phyloP scores from a whole-genome alignment of 2,888 invertebrate species.

The Patella caerulea region DNA sequence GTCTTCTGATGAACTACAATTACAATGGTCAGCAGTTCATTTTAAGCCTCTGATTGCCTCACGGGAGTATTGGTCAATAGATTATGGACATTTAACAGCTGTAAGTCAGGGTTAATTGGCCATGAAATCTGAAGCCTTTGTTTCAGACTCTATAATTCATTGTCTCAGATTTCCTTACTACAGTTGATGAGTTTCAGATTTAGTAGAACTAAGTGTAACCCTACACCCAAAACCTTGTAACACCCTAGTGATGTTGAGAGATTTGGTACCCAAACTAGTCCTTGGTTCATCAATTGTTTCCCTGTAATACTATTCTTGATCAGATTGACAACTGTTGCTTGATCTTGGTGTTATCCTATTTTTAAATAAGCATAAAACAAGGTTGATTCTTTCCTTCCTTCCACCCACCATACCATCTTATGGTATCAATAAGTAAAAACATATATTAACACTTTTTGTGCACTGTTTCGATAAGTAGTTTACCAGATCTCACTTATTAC shows the following conservation, averaged over 20 bases:
- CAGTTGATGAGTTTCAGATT: background rate
- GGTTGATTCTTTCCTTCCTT: too few species aligned
- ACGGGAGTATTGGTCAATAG: background rate
- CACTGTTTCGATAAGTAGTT: too few species aligned
- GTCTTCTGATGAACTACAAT: background rate
- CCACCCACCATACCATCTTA: too few species aligned
- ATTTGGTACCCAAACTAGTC: too few species aligned
- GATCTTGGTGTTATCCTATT: too few species aligned
- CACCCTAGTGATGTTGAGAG: background rate
- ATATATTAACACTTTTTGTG: too few species aligned
- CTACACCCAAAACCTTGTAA: background rate
- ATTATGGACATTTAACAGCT: background rate
- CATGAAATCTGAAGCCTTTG: slow-evolving; percentile 7
- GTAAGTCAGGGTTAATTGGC: slow-evolving; percentile 5
- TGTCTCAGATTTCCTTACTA: background rate
- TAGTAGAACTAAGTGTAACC: background rate
- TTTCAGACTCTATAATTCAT: background rate
- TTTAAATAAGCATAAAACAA: too few species aligned
- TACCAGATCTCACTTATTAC: too few species aligned
- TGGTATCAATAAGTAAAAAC: too few species aligned
- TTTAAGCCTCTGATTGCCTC: background rate
- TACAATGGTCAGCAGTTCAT: slow-evolving; percentile 7
- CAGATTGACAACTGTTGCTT: too few species aligned
- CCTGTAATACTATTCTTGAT: too few species aligned
- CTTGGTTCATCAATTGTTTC: too few species aligned